Base-by-base conservation (phyloP, 2,113 vertebrate species). In the Abramis brama region DNA sequence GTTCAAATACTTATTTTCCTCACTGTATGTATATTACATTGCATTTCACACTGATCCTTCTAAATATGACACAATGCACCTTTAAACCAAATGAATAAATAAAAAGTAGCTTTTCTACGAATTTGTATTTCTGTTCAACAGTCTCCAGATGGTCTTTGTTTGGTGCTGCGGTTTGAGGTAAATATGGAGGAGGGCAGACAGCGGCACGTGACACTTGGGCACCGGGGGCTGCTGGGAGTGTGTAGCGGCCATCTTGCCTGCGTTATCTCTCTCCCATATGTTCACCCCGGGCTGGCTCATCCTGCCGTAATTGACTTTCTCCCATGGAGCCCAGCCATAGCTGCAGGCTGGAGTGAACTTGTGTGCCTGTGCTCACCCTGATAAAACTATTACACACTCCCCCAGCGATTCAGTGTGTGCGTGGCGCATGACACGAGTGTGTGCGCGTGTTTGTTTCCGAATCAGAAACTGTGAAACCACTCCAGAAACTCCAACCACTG, bases 381-480 rank as follows among this genome's bases (percentile, higher is more conserved):
- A 90, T 90, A 89, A 89, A 88, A 90, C 89, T 83, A 90, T 87
- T 87, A 90, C 89, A 85, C 89, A 85, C 89, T 89, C 84, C 89
- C 68, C 75, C 83, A 79, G 79, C 55, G 83, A 87, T 85, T 74
- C 73, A 64, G 84, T 64, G 80, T 79, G 84, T 86, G 83, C 73
- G 30, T 68, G 43, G 36, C 39, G 52, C 80, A 73, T 12, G 74
- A 36, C 70, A 52, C 70, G 76, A 68, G 78, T 59, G 83, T 68
- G 57, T 68, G 71, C 6, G 55, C 9, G 55, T 76, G 66, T 76
- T 82, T 86, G 62, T 79, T 71, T 81, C 74, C 4, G 30, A 84
- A 66, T 84, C 80, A 36, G 80, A 82, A 87, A 83, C 57, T 82
- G 84, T 74, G 71, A 33, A 33, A 33, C 33, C 33, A 33, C 33